Evolutionary conservation across 2,113 vertebrate genomes (phyloP).

Genomic region (Cinclus mexicanus): DNA sequence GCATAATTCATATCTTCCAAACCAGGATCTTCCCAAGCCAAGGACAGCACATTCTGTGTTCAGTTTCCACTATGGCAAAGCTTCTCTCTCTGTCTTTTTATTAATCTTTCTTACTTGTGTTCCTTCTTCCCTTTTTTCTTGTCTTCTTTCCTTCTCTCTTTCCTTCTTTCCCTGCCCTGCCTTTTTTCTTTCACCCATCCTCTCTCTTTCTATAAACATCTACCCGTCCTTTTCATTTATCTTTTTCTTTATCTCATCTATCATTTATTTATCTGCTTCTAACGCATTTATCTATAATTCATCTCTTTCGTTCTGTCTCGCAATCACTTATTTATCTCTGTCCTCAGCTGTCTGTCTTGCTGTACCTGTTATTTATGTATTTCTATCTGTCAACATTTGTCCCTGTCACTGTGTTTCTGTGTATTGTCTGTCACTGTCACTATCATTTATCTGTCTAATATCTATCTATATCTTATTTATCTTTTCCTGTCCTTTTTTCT

Average conservation of each 20-base stretch:
- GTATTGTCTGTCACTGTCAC: conserved; percentile 50
- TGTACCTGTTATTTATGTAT: conserved; percentile 41
- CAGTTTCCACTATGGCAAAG: not conserved
- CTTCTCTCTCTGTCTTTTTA: not conserved
- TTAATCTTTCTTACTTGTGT: not conserved
- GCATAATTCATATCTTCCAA: conserved; percentile 53
- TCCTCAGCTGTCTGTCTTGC: conserved; percentile 19
- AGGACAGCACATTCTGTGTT: not conserved
- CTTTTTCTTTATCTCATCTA: not conserved
- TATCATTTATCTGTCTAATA: conserved; percentile 54
- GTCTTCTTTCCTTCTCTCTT: not conserved
- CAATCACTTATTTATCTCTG: conserved; percentile 47
- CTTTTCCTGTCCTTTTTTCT: conserved; percentile 3
- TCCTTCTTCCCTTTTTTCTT: too few relatives aligned
- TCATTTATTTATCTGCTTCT: conserved; percentile 38
- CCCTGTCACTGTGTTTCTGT: conserved; percentile 33
- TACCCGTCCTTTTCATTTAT: not conserved
- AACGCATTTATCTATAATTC: conserved; percentile 45
- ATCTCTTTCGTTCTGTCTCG: not conserved
- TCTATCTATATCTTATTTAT: conserved; percentile 58
- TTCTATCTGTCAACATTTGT: conserved; percentile 20
- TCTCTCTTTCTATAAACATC: not conserved
- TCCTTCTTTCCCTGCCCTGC: not conserved
- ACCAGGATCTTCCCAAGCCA: conserved; percentile 51
- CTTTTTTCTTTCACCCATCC: not conserved